A percentile compares a stretch with the other conserved stretches of the same genome.
Evolutionary conservation across 1,140 invertebrate species (phyloP).

Genomic region (Aphidius gifuensis): DNA sequence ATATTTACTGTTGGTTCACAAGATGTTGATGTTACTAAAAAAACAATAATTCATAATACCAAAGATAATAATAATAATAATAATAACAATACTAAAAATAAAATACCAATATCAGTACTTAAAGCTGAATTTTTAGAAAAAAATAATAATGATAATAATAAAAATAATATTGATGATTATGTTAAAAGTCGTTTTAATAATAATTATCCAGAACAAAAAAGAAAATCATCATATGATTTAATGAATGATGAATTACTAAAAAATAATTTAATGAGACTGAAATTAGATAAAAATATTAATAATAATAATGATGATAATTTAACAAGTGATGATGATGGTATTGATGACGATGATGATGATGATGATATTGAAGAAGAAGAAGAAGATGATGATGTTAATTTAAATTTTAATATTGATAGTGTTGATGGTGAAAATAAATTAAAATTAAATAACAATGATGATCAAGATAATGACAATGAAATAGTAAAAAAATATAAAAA

Average conservation of each 20-base stretch:
- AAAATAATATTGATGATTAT: constrained; percentile 28
- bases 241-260: constrained; percentile 36
- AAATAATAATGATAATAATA: constrained; percentile 14
- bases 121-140: constrained; percentile 35
- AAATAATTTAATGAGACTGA: constrained; percentile 28
- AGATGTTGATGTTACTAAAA: constrained; percentile 26
- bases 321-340: neutral
- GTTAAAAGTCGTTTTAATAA: constrained; percentile 21
- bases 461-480: neutral
- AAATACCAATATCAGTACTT: constrained; percentile 32
- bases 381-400: neutral
- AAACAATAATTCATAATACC: constrained; percentile 10
- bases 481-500: too few relatives aligned
- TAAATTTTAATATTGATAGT: too few relatives aligned
- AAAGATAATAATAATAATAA: constrained; percentile 13
- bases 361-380: neutral
- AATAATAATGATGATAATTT: constrained; percentile 6
- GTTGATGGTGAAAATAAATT: too few relatives aligned
- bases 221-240: constrained; percentile 42
- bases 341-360: neutral
- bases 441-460: too few relatives aligned
- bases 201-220: constrained; percentile 23
- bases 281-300: constrained; percentile 23
- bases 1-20: constrained; percentile 47
- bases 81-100: constrained; percentile 27